phyloP scores from a whole-genome alignment of 2,113 vertebrate genomes.

The Ciconia boyciana region DNA sequence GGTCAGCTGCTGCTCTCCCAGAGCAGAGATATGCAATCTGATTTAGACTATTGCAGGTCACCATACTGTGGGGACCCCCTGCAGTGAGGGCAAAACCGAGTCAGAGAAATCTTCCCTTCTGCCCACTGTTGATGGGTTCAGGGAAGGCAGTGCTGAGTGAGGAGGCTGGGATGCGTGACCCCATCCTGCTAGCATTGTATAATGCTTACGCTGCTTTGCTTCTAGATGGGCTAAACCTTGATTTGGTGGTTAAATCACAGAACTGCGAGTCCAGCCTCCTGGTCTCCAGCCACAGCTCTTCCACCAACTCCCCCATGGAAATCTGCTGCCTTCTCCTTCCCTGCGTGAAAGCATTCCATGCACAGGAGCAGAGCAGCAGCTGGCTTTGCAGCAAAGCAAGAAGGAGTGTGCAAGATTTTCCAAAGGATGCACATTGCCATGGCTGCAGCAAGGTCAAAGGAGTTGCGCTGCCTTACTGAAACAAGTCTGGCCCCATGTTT shows the following conservation, averaged over 20 bases:
- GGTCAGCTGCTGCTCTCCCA: background rate
- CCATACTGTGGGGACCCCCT: fast-evolving
- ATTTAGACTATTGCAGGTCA: background rate
- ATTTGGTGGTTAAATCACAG: background rate
- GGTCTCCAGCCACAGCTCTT: background rate
- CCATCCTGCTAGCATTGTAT: background rate
- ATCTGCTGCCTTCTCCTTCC: background rate
- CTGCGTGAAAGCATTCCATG: background rate
- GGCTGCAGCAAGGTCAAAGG: background rate
- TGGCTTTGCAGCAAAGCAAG: background rate
- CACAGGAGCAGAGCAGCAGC: background rate
- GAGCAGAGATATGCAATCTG: background rate
- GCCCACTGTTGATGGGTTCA: background rate
- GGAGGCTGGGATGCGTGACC: background rate
- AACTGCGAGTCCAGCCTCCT: background rate
- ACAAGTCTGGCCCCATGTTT: background rate
- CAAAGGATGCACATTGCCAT: background rate
- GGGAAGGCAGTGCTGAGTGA: background rate
- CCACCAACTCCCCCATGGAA: background rate
- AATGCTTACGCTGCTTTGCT: background rate
- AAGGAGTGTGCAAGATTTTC: background rate
- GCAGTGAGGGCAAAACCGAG: background rate
- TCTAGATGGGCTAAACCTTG: background rate
- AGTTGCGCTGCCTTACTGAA: background rate
- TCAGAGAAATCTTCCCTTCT: background rate